Evolutionary conservation across 2,113 vertebrate species (phyloP), one percentile per base, ranked within the genome.

Genomic region (Leptodactylus fuscus): DNA sequence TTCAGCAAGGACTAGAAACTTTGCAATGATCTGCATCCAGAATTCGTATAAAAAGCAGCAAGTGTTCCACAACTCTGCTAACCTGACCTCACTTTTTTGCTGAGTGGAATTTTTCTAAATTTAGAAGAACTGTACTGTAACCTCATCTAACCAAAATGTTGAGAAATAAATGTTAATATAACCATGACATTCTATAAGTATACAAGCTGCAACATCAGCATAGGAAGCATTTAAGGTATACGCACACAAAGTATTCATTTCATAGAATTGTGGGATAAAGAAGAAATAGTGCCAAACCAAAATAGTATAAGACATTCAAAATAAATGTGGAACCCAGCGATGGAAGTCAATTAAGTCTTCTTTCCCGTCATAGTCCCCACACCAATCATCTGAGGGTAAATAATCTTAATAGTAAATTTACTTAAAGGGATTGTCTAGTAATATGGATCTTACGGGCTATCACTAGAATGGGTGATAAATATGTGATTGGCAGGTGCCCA

Each of bases 161-260:
- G 12, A 32, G 73, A 77, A 77, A 77, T 22, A 53, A 34, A 29
- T 10, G 9, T 32, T 53, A 11, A 20, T n/a, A 41, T n/a, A 71
- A 71, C 8, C 69, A 38, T 41, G 34, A n/a, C 69, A 71, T 71
- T 71, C 36, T 18, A 41, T 71, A 36, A 41, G 12, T 12, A 11
- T 11, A 22, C 10, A 22, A 41, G 69, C 34, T 71, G 69, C 34
- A n/a, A 12, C 16, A 29, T 71, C 69, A 71, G 69, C 69, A 71
- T 71, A n/a, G 10, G 16, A 71, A 41, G 22, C 62, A 67, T 67
- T 67, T 67, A 67, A 67, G 62, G 62, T 67, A 67, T 67, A 67
- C 62, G 16, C 34, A 67, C 29, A 67, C 29, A 29, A 10, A 16
- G 62, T 34, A 67, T 67, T 29, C 29, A 34, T 67, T 67, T 67